Conservation (phyloP, 2,888 invertebrate genomes). For the Pecten maximus region DNA sequence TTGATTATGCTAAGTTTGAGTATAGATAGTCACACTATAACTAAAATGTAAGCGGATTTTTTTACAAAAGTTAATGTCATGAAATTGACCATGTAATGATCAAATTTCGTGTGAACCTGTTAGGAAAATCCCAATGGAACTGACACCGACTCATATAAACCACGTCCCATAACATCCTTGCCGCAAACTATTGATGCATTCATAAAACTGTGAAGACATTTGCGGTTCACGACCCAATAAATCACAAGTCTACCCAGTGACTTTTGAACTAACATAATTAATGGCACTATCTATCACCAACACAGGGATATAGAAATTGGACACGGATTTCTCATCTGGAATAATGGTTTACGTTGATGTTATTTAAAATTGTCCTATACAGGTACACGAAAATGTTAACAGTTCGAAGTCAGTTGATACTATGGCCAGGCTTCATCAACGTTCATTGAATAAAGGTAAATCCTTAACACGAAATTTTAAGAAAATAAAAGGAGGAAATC, state of each 20-base stretch:
- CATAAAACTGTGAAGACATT: background rate
- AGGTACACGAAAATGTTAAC: no score
- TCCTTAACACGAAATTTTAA: no score
- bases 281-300: background rate
- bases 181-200: background rate
- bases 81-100: slow-evolving; percentile 23
- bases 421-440: background rate
- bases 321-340: background rate
- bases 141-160: background rate
- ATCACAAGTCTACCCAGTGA: background rate
- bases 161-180: background rate
- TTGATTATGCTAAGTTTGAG: background rate
- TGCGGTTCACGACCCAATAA: background rate
- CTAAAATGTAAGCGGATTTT: background rate
- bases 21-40: background rate
- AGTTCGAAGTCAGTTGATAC: background rate
- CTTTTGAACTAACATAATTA: background rate
- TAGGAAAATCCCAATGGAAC: background rate
- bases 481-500: no score
- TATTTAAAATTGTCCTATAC: background rate
- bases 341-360: background rate
- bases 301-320: background rate
- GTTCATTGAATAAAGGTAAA: no score
- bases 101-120: slow-evolving; percentile 26
- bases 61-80: background rate